Percentiles rank a stretch among this genome's conserved stretches.
phyloP scores from a whole-genome alignment of 2,113 vertebrate genomes.

The Baryphthengus martii region DNA sequence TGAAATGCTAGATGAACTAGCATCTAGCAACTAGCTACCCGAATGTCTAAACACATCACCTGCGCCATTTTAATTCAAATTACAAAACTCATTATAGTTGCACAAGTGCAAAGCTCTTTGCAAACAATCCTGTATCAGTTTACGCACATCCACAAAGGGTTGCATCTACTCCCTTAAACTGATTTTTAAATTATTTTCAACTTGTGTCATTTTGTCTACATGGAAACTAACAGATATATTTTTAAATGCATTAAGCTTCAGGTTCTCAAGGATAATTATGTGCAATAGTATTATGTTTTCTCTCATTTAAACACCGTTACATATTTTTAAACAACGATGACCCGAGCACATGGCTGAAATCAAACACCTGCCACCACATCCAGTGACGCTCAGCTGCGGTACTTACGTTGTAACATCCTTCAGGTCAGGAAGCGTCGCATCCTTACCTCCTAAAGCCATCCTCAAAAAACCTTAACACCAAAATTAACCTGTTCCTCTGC shows the following conservation, averaged over 20 bases:
- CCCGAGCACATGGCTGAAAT: not conserved
- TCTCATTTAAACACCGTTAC: not conserved
- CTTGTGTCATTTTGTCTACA: not conserved
- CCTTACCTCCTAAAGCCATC: not conserved
- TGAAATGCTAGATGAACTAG: no score
- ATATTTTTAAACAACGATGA: not conserved
- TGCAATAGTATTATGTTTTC: not conserved
- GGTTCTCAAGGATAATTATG: not conserved
- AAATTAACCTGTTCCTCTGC: not conserved
- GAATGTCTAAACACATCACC: no score
- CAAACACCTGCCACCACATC: not conserved
- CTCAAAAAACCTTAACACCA: not conserved
- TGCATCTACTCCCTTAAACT: not conserved
- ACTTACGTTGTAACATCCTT: not conserved
- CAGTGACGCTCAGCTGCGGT: not conserved
- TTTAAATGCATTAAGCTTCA: not conserved
- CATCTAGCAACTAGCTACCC: no score
- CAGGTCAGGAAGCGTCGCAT: not conserved
- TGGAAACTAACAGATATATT: not conserved
- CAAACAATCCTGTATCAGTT: not conserved
- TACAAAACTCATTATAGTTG: not conserved
- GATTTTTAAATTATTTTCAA: not conserved
- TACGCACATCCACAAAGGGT: not conserved
- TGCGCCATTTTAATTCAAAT: slow-evolving; percentile 6
- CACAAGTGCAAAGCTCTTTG: not conserved